Base-by-base conservation (phyloP, 1,140 invertebrate genomes). In the Eriosoma lanigerum region DNA sequence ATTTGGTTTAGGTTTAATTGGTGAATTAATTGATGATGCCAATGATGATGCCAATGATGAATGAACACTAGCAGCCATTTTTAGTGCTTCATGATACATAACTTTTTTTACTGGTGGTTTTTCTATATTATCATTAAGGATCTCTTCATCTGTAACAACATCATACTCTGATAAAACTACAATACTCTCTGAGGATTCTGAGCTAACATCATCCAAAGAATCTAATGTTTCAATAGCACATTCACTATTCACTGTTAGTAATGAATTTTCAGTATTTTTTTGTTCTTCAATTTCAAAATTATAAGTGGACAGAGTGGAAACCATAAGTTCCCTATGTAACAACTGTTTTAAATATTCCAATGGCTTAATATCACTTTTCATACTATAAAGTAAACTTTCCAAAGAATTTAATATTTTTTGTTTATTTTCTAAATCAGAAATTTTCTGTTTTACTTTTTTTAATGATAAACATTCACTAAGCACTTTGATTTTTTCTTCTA, bases 351-450 rank as follows among this genome's bases (percentile, higher is more conserved):
- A 78, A 78, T 78, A 78, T 10, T 78, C 54, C 32, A 78, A 60
- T 62, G 75, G 75, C 13, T 62, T 62, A 62, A 78, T 62, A 12
- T 78, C 75, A 62, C 13, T 58, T 62, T 46, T 78, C 24, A 78
- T 9, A 21, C 62, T 78, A 46, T 62, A 12, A 26, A 78, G 15
- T 38, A 60, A 48, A 26, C 21, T 62, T 26, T 78, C 75, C 46
- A 62, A 62, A 0, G 32, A 46, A 9, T 15, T 26, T 10, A 78
- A 62, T 19, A 62, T 44, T 62, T 78, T 58, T 60, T 78, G 24
- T 62, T 78, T 78, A 26, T 78, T 62, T 60, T 78, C 75, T 21
- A 62, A 29, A 4, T 78, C 75, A n/a, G n/a, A 62, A 54, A 62
- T 78, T 50, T 78, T 78, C 10, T 3, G 38, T 62, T 78, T 78